Conservation (phyloP, 1,140 invertebrate species). For the Trachymyrmex septentrionalis region DNA sequence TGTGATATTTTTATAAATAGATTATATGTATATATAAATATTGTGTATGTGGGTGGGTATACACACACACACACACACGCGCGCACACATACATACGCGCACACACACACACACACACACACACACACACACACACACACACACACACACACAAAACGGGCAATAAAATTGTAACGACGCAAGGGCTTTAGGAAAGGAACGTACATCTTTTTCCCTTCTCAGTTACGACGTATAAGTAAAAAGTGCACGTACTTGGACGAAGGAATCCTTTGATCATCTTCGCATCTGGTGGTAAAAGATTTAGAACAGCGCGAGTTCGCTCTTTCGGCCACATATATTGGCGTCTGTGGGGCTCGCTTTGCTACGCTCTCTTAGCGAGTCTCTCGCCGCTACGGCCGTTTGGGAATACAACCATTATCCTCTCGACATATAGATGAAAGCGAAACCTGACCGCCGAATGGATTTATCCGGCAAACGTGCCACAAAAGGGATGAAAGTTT, state of each 20-base stretch:
- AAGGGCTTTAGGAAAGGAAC: background rate
- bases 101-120: background rate
- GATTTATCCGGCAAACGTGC: slow-evolving; percentile 80
- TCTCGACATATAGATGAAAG: slow-evolving; percentile 83
- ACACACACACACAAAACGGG: background rate
- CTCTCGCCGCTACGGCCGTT: slow-evolving; percentile 64
- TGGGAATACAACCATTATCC: slow-evolving; percentile 84
- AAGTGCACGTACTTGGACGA: slow-evolving; percentile 52
- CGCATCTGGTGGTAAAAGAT: slow-evolving; percentile 74
- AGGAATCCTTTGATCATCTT: slow-evolving; percentile 76
- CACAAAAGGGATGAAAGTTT: slow-evolving; percentile 79
- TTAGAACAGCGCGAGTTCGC: slow-evolving; percentile 43
- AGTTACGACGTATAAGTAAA: slow-evolving; percentile 43
- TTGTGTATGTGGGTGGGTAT: too few relatives aligned
- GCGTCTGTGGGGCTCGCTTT: slow-evolving; percentile 40
- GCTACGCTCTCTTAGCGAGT: slow-evolving; percentile 47
- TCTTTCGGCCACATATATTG: slow-evolving; percentile 43
- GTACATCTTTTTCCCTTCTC: slow-evolving; percentile 48
- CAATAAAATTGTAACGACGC: slow-evolving; percentile 44
- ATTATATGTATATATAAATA: background rate
- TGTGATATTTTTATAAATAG: background rate
- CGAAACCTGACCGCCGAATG: slow-evolving; percentile 83
- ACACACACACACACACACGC: too few relatives aligned
- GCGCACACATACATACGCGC: too few relatives aligned
- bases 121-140: too few relatives aligned